These are phyloP conservation scores for Achatina immaculata DNA, from an alignment of 1,140 invertebrate species.

Conservation along the genomic window DNA sequence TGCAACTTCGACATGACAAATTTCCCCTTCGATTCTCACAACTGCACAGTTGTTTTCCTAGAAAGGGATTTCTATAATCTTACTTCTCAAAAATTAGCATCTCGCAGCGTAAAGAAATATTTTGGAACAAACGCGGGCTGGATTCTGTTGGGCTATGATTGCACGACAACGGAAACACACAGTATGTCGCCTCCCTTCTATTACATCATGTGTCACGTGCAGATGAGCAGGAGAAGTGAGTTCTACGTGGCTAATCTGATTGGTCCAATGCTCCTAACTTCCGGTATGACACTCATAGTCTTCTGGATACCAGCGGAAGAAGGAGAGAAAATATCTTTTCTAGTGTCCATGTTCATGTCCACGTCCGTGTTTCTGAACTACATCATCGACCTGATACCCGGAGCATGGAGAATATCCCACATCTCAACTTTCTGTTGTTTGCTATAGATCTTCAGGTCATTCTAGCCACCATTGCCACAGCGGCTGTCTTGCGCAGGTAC, in stretches of 20 bases:
- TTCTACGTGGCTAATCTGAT: conserved; percentile 23
- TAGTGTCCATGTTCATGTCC: conserved; percentile 1
- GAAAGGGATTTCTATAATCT: not conserved
- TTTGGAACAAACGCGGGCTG: not conserved
- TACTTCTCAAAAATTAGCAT: not conserved
- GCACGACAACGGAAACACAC: not conserved
- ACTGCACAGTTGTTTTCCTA: conserved; percentile 5
- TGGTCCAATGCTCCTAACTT: conserved; percentile 4
- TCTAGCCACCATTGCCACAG: not conserved
- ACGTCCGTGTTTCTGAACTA: conserved; percentile 19
- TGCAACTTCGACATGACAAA: conserved; percentile 9
- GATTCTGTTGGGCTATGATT: not conserved
- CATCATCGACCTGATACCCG: not conserved
- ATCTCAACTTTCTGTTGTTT: not conserved
- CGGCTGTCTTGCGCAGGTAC: not conserved
- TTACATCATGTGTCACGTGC: not conserved
- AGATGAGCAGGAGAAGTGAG: not conserved
- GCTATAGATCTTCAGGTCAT: not conserved
- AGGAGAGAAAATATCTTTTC: conserved; percentile 10
- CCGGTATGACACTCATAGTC: conserved; percentile 10
- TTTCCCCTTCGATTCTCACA: conserved; percentile 19
- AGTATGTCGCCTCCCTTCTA: not conserved
- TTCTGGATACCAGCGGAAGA: conserved; percentile 14
- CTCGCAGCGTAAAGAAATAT: not conserved
- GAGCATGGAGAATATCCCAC: not conserved